Evolutionary conservation across 35 echinoderm and acorn worm genomes (phyloP).

Genomic region (Hemicentrotus pulcherrimus): DNA sequence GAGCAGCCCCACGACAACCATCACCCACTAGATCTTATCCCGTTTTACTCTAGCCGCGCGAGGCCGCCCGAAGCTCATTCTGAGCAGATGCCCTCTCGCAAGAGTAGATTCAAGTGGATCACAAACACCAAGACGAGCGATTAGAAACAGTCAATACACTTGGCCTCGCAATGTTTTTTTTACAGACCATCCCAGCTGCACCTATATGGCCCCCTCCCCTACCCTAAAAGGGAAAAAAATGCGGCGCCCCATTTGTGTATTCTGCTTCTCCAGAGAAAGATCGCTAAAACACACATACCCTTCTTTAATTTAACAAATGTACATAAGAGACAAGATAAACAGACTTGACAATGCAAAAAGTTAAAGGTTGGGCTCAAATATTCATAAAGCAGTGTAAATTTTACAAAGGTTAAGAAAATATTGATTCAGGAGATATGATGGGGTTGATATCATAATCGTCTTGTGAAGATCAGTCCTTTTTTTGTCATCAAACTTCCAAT

Average conservation of each 20-base stretch:
- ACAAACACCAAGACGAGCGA: conserved; percentile 14
- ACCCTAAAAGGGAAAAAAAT: neutral
- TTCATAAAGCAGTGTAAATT: conserved; percentile 32
- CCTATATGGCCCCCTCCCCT: no score
- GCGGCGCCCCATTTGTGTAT: neutral
- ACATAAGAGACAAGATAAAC: conserved; percentile 3
- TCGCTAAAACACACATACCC: conserved; percentile 38
- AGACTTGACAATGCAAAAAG: neutral
- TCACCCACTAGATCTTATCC: neutral
- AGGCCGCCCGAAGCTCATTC: neutral
- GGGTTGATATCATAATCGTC: neutral
- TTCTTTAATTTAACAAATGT: conserved; percentile 11
- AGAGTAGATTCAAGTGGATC: conserved; percentile 29
- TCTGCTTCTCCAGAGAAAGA: neutral
- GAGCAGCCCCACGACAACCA: neutral
- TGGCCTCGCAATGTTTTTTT: conserved; percentile 26
- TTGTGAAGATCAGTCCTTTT: neutral
- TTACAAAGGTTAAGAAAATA: conserved; percentile 31
- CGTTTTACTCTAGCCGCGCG: neutral
- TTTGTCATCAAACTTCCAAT: neutral
- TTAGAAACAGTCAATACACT: conserved; percentile 48
- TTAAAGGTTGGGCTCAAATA: conserved; percentile 4
- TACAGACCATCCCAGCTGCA: conserved; percentile 31
- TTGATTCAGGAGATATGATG: conserved; percentile 23
- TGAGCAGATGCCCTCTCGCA: neutral